Base-by-base conservation (phyloP, 1,140 invertebrate species). In the Drosophila trapezifrons region DNA sequence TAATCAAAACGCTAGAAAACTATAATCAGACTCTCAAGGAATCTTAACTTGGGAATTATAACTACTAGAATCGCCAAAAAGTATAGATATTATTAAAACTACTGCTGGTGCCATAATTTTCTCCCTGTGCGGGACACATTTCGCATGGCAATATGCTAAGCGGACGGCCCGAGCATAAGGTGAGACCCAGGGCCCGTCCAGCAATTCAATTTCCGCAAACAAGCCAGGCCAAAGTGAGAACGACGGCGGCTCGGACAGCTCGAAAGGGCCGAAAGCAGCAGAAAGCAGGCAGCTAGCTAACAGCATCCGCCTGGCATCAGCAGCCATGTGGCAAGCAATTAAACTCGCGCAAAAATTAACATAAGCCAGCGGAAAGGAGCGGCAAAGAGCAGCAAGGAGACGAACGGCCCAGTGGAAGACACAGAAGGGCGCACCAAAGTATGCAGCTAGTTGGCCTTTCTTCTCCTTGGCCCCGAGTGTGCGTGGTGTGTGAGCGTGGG, bases 141-240 rank as follows among this genome's bases (percentile, higher is more conserved):
- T 67, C 57, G 64, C 57, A 27, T 65, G 63, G 78, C 78, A 87
- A 82, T 87, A 87, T 87, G 83, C 83, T 86, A 72, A 71, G 75
- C 56, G 78, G 72, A 77, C 45, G 54, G 74, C 72, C 49, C 57
- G 59, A 75, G 65, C 78, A 86, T 87, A 86, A 87, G 82, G 78
- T 87, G 71, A 82, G 76, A 78, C 60, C 58, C 80, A 63, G 51
- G 51, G 17, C 13, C 18, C 51, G 75, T 78, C 76, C 67, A 78
- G 81, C 83, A 76, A 86, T 86, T 86, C 73, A 86, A 86, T 86
- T 86, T 86, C 82, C 82, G 79, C 83, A 78, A 86, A 86, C 79
- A 85, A 82, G 82, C 77, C 78, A 76, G 72, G 81, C 67, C 59
- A 42, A 52, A 27, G 47, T 13, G 45, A 40, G 29, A 37, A 42